Percentiles rank a stretch among this genome's conserved stretches.
Evolutionary conservation across 2,113 vertebrate species (phyloP).

Genomic region (Toxotes chatareus): DNA sequence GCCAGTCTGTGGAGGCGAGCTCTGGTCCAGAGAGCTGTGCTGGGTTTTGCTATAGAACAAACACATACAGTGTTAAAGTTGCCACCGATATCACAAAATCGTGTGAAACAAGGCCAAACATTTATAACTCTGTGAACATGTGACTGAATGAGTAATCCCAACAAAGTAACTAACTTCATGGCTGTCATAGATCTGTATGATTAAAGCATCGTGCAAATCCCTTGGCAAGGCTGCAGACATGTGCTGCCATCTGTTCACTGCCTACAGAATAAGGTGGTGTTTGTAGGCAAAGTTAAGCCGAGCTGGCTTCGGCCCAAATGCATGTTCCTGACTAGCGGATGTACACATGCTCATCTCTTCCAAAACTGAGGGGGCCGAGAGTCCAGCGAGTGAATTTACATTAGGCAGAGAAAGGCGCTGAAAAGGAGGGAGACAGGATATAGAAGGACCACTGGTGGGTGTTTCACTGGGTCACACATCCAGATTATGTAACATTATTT

Average conservation of each 20-base stretch:
- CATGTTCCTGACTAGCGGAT: slow-evolving; percentile 69
- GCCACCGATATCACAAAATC: slow-evolving; percentile 1
- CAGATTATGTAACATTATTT: slow-evolving; percentile 47
- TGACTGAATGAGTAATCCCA: slow-evolving; percentile 24
- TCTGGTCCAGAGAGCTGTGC: slow-evolving; percentile 97
- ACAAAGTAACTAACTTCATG: slow-evolving; percentile 53
- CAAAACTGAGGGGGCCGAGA: slow-evolving; percentile 38
- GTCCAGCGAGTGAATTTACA: slow-evolving; percentile 32
- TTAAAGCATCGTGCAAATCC: slow-evolving; percentile 65
- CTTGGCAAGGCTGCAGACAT: slow-evolving; percentile 48
- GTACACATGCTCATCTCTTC: slow-evolving; percentile 37
- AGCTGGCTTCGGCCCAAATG: slow-evolving; percentile 62
- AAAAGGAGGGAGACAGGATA: slow-evolving; percentile 31
- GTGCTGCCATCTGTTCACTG: slow-evolving; percentile 66
- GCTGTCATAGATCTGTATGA: slow-evolving; percentile 62
- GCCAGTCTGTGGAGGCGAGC: slow-evolving; percentile 94
- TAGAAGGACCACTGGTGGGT: slow-evolving; percentile 44
- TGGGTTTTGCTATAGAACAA: slow-evolving; percentile 89
- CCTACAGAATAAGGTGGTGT: slow-evolving; percentile 59
- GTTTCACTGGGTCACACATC: slow-evolving; percentile 59
- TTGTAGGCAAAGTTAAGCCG: slow-evolving; percentile 65
- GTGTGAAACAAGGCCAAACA: not conserved
- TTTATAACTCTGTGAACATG: slow-evolving; percentile 16
- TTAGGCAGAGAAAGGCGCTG: slow-evolving; percentile 19
- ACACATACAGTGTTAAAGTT: slow-evolving; percentile 21